These are phyloP conservation scores for Drosophila sechellia DNA, from an alignment of 1,140 invertebrate species.

Conservation along the genomic window DNA sequence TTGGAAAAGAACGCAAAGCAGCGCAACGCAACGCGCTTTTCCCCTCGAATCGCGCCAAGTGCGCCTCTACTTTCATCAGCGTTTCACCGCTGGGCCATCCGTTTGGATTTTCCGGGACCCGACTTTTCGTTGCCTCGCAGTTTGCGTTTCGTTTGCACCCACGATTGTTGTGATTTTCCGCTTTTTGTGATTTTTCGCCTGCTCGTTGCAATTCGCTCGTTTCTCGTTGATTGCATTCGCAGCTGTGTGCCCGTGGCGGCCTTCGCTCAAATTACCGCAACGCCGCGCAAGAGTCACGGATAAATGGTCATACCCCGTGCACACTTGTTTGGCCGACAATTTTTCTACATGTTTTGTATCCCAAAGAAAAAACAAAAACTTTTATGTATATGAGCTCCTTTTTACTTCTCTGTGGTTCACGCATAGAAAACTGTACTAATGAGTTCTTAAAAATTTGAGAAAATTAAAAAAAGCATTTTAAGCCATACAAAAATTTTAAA, in stretches of 20 bases:
- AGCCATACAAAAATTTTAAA: too few species aligned
- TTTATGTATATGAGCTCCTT: too few species aligned
- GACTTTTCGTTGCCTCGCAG: conserved; percentile 22
- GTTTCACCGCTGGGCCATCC: conserved; percentile 36
- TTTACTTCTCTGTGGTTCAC: too few species aligned
- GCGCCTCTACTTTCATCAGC: conserved; percentile 31
- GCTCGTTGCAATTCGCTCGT: conserved; percentile 26
- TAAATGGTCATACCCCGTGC: background rate
- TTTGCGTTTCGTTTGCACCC: conserved; percentile 49
- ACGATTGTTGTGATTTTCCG: conserved; percentile 65
- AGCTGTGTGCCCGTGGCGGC: background rate
- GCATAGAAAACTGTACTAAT: too few species aligned
- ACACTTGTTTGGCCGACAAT: background rate
- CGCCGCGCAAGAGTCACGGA: background rate
- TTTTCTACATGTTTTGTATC: too few species aligned
- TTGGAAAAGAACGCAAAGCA: conserved; percentile 72
- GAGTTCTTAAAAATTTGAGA: too few species aligned
- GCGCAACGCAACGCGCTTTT: conserved; percentile 51
- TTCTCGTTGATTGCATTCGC: conserved; percentile 65
- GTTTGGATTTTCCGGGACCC: conserved; percentile 10
- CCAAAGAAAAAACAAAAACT: too few species aligned
- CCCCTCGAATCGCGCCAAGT: conserved; percentile 61
- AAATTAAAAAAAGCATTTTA: too few species aligned
- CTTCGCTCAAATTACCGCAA: background rate
- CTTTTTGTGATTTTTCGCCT: conserved; percentile 57